These are phyloP conservation scores for Coremacera marginata DNA, from an alignment of 2,888 invertebrate genomes.

Conservation along the genomic window DNA sequence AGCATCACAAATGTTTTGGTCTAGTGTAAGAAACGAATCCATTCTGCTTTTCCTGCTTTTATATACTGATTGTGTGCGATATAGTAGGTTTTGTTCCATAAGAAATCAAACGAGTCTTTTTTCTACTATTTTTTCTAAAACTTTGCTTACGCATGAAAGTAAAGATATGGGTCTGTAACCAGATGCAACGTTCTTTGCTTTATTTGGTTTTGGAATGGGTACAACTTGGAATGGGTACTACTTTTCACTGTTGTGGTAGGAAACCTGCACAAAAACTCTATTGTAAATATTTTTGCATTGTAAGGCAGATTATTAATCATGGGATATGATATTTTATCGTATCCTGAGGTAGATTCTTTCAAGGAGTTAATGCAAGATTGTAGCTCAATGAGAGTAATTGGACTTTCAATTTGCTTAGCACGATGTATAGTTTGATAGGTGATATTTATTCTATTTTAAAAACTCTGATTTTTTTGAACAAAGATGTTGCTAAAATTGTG, in stretches of 20 bases:
- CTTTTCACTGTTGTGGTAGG: no score
- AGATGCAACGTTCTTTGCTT: neutral
- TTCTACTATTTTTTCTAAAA: conserved; percentile 21
- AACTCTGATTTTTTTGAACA: neutral
- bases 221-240: no score
- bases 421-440: no score
- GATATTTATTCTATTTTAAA: no score
- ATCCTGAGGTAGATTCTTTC: no score
- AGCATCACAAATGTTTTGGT: neutral
- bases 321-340: neutral
- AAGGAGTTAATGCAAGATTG: no score
- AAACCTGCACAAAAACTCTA: no score
- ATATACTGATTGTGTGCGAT: neutral
- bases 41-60: neutral
- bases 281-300: no score
- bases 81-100: neutral
- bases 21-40: neutral
- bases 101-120: conserved; percentile 6
- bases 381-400: no score
- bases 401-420: no score
- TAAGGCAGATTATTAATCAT: neutral
- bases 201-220: neutral
- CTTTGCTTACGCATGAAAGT: conserved; percentile 13
- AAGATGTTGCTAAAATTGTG: neutral
- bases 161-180: neutral